Evolutionary conservation across 1,140 invertebrate genomes (phyloP), one percentile per base, ranked within the genome.

Genomic region (Heliconius hewitsoni): DNA sequence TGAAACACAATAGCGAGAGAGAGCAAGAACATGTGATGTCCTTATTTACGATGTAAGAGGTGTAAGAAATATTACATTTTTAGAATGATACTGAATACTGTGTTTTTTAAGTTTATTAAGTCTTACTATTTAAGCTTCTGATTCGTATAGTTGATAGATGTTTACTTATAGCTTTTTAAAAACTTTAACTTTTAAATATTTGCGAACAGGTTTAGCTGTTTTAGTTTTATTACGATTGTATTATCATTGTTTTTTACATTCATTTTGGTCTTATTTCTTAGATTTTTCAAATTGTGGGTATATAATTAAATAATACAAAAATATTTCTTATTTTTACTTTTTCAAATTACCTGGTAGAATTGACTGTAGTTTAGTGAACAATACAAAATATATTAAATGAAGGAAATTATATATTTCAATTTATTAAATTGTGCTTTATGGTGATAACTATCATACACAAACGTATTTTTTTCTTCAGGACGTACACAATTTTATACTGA

Each of bases 71-170:
- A 66, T 70, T 66, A 30, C 27, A 27, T 13, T 90, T 93, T 93
- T 90, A 87, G 86, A 89, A 71, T 86, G 85, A 84, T 76, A 80
- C 82, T 77, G 78, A 90, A 85, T 92, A 91, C 90, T 87, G 85
- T 88, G 85, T 93, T 92, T 91, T 88, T 74, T 87, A 85, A 81
- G 84, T 83, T 76, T 89, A 83, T 89, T 87, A 87, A 86, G 85
- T 84, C 60, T 66, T 37, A 71, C 71, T 90, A 77, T 79, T 89
- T 91, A 91, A 92, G 90, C 81, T 90, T 90, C 85, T 87, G 81
- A 84, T 87, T 86, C 84, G 46, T 76, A 70, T 80, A 79, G 75
- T 82, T 84, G 60, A 79, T 86, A 83, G 60, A 83, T 72, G 82
- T 84, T 83, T 79, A 73, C 83, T 83, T 81, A 70, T 74, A 66